Percentiles rank a stretch among this genome's conserved stretches.
Conservation (phyloP, 2,113 vertebrate genomes). For the Periophthalmodon schlosseri region DNA sequence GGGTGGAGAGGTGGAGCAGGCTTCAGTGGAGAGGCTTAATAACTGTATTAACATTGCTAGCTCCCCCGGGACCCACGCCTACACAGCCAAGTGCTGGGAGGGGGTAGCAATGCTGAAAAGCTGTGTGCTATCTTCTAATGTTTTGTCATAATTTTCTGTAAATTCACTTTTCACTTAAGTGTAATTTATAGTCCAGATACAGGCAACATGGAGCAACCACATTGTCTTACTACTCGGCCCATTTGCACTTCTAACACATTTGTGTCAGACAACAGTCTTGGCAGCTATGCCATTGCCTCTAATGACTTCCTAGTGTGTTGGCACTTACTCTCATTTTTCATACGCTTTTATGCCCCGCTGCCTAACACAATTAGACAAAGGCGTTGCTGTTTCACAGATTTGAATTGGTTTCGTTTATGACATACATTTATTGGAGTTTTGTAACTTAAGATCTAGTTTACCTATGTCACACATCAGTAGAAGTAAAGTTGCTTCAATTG, state of each 20-base stretch:
- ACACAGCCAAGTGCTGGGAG: slow-evolving; percentile 20
- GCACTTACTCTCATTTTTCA: neutral
- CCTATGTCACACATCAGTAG: neutral
- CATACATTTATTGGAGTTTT: neutral
- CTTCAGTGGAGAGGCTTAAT: slow-evolving; percentile 76
- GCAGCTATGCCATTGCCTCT: neutral
- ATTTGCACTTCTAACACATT: neutral
- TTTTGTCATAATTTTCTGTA: slow-evolving; percentile 49
- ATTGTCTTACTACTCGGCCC: slow-evolving; percentile 2
- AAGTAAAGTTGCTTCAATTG: neutral
- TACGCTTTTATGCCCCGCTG: neutral
- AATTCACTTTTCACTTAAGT: neutral
- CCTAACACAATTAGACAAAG: slow-evolving; percentile 27
- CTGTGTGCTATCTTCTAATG: slow-evolving; percentile 42
- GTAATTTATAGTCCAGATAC: slow-evolving; percentile 21
- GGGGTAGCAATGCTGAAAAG: slow-evolving; percentile 11
- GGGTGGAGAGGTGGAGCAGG: slow-evolving; percentile 67
- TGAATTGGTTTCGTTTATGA: neutral
- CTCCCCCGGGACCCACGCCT: slow-evolving; percentile 65
- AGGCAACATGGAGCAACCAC: neutral
- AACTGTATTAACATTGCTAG: slow-evolving; percentile 72
- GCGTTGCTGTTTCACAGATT: slow-evolving; percentile 9
- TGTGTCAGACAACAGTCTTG: neutral
- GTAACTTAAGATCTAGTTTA: neutral
- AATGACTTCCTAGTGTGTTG: slow-evolving; percentile 5